Evolutionary conservation across 2,888 invertebrate genomes (phyloP).

Genomic region (Aquatica leii): DNA sequence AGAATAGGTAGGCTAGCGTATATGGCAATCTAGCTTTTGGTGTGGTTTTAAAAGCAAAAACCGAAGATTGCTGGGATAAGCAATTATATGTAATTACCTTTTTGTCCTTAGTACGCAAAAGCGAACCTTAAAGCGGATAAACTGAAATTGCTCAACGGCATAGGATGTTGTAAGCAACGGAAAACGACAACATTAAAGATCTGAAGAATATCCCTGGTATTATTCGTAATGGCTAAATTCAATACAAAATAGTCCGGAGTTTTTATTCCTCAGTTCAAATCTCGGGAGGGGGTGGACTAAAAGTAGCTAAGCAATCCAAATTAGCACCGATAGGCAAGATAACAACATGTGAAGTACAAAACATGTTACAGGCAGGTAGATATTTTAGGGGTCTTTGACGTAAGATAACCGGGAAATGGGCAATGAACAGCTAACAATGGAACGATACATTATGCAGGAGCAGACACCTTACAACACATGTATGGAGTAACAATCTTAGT

Average conservation of each 20-base stretch:
- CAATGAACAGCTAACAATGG: constrained; percentile 13
- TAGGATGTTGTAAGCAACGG: too few relatives aligned
- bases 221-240: constrained; percentile 5
- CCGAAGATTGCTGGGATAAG: too few relatives aligned
- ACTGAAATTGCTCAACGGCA: constrained; percentile 8
- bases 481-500: constrained; percentile 23
- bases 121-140: neutral
- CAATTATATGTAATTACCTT: too few relatives aligned
- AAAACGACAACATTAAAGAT: constrained; percentile 17
- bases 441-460: constrained; percentile 18
- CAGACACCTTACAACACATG: constrained; percentile 19
- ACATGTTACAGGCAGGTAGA: constrained; percentile 21
- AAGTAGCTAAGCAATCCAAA: neutral
- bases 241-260: constrained; percentile 6
- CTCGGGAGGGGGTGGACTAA: constrained; percentile 1
- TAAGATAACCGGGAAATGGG: too few relatives aligned
- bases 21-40: too few relatives aligned
- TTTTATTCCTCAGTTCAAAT: neutral
- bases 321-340: constrained; percentile 9
- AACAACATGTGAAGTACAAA: constrained; percentile 22
- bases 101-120: too few relatives aligned
- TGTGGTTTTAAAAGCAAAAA: too few relatives aligned
- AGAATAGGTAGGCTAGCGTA: too few relatives aligned
- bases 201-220: neutral
- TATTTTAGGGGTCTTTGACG: constrained; percentile 26